These are phyloP conservation scores for Pseudobourletiella spinata DNA, from an alignment of 1,140 invertebrate species.

Conservation along the genomic window DNA sequence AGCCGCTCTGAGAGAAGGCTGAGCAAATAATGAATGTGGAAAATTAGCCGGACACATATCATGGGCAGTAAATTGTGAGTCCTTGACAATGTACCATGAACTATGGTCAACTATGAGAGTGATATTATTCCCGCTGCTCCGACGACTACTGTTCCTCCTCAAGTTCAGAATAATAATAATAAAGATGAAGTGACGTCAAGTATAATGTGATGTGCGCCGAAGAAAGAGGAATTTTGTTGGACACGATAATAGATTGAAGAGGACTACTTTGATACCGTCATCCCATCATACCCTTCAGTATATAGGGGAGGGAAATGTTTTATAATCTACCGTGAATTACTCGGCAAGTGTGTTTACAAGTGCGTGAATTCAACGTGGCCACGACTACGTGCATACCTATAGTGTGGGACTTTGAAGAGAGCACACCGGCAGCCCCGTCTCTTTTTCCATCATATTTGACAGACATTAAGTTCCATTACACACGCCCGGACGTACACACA, in stretches of 20 bases:
- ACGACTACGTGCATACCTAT: no score
- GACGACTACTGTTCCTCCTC: no score
- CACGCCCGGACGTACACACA: no score
- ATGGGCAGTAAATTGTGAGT: background rate
- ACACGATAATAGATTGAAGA: conserved; percentile 15
- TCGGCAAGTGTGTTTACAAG: conserved; percentile 7
- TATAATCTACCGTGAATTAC: conserved; percentile 26
- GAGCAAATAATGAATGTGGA: background rate
- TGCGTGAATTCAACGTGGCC: conserved; percentile 10
- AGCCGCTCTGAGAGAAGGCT: no score
- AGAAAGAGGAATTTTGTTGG: conserved; percentile 10
- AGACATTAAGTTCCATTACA: no score
- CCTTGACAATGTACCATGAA: background rate
- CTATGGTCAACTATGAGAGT: background rate
- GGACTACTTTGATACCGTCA: conserved; percentile 14
- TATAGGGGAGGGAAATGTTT: conserved; percentile 22
- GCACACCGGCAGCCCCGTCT: background rate
- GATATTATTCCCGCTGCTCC: no score
- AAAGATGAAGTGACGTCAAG: background rate
- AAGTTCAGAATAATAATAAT: conserved; percentile 1
- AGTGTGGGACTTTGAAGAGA: no score
- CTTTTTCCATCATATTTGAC: no score
- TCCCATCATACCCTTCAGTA: background rate
- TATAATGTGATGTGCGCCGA: background rate
- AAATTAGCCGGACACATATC: background rate